Evolutionary conservation across 2,888 invertebrate species (phyloP), one percentile per base, ranked within the genome.

Genomic region (Platycheirus rosarum): DNA sequence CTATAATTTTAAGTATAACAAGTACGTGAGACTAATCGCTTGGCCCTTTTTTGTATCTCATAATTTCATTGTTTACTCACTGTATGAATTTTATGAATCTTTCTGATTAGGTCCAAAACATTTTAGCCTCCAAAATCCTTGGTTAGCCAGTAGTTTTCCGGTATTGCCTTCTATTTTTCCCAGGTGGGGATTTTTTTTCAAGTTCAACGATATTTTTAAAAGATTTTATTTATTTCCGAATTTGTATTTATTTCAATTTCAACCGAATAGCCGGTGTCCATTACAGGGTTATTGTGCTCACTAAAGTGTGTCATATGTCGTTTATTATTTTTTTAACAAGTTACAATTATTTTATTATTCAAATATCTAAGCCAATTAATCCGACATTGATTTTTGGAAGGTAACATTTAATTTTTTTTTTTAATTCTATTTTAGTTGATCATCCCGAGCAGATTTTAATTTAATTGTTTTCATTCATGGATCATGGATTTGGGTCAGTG

Each of bases 401-500:
- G n/a, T 8, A 23, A 13, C 14, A 23, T 40, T 13, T 13, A 40
- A 42, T 26, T 26, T 23, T 57, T 42, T 57, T 14, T 1, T 7
- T 20, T 16, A n/a, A 13, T 2, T 57, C 13, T 26, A 53, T 18
- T 66, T 68, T 35, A 42, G 16, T 44, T 29, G 42, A 14, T 53
- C 49, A 35, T 60, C 49, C 62, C 62, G 40, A 62, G 63, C 48
- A 46, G 53, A 53, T 44, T 53, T 74, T 65, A 13, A 29, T n/a
- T 26, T 18, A 6, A 20, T 49, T 37, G 16, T 60, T 75, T 75
- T 20, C 7, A 37, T 51, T 60, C 62, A 60, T 57, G 60, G 53
- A 46, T 53, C 70, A 46, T 71, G 57, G 70, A 75, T 76, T 46
- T 80, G 49, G 80, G 75, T 79, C 70, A 78, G 40, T 71, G 60